These are phyloP conservation scores for Cantharis lateralis DNA, from an alignment of 2,888 invertebrate genomes.

Conservation along the genomic window DNA sequence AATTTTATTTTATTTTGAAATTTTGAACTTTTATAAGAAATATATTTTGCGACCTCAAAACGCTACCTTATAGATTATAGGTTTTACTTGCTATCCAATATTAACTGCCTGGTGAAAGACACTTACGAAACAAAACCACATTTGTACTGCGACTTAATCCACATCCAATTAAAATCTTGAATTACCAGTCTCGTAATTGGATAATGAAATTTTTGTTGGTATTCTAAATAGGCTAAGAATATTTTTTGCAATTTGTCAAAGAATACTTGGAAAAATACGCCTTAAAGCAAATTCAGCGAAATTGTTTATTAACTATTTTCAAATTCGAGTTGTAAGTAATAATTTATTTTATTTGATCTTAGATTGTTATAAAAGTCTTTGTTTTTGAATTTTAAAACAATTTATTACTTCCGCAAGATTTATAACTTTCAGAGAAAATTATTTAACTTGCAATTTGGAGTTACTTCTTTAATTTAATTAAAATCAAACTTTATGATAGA, in stretches of 20 bases:
- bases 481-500: neutral
- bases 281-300: neutral
- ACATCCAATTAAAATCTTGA: too few relatives aligned
- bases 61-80: too few relatives aligned
- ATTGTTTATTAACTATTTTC: neutral
- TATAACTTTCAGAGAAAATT: neutral
- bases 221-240: neutral
- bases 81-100: too few relatives aligned
- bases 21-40: neutral
- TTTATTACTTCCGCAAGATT: neutral
- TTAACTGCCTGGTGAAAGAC: neutral
- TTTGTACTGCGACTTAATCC: neutral
- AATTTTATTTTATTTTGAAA: neutral
- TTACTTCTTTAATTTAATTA: neutral
- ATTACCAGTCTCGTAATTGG: too few relatives aligned
- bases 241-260: neutral
- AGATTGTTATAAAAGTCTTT: neutral
- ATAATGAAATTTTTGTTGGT: neutral
- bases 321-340: neutral
- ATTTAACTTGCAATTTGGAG: neutral
- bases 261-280: neutral
- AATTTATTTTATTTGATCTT: neutral
- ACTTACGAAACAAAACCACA: neutral
- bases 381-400: neutral
- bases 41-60: neutral